Base-by-base conservation (phyloP, 2,888 invertebrate species). In the Hoplodrina ambigua region DNA sequence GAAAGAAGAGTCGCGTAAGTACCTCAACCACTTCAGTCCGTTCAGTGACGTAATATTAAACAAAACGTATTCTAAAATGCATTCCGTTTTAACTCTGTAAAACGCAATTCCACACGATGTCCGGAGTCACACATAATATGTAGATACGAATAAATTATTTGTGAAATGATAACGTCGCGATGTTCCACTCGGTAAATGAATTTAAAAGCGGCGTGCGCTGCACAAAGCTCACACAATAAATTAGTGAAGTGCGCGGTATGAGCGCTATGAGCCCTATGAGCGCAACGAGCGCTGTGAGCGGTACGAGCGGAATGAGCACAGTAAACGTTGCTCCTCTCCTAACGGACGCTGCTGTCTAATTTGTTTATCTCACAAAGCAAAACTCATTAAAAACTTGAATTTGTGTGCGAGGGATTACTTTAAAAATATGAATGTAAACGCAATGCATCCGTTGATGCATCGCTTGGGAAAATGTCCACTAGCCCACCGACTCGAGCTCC, bases 301-400 rank as follows among this genome's bases (percentile, higher is more conserved):
- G 37, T 15, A 52, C 25, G 56, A 52, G 57, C 44, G 25, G 30
- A 19, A 49, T 41, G 60, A 49, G 57, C 44, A 25, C 3, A 17
- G n/a, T 3, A 44, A 54, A 20, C 37, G 37, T 13, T 37, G 54
- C 10, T 30, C 33, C 49, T 54, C 10, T 30, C 33, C 49, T 54
- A 54, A 59, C 8, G 61, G 62, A 63, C 74, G 77, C 74, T 63
- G 71, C 76, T 69, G 75, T 74, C 82, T 87, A 87, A 90, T 87
- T 86, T 88, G 90, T 88, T 88, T 87, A 87, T 86, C 79, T 84
- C 87, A 84, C 87, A 85, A 87, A 89, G 86, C 71, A 78, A 83
- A 88, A 88, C 87, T 90, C 89, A 88, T 91, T 91, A 87, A 87
- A 88, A 88, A 73, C 80, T 81, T 72, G 53, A 78, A 86, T 85